These are phyloP conservation scores for Denticeps clupeoides DNA, from an alignment of 2,797 vertebrate genomes.

Conservation along the genomic window DNA sequence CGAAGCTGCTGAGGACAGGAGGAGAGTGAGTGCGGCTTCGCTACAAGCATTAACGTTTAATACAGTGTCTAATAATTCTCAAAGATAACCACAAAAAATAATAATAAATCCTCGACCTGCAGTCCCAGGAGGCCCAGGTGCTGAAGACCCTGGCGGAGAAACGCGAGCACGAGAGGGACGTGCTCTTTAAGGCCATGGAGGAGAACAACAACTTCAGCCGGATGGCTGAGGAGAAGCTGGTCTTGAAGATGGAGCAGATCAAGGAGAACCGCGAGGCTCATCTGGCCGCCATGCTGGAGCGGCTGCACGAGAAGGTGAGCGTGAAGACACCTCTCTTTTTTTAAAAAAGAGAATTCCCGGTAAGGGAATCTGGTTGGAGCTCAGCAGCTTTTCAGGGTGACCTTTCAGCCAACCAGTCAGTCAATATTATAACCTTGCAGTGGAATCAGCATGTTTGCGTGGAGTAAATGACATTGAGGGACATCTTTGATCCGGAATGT, in stretches of 20 bases:
- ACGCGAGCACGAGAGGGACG: conserved; percentile 85
- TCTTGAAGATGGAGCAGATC: conserved; percentile 91
- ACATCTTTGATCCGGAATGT: too few species aligned
- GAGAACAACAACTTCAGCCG: conserved; percentile 97
- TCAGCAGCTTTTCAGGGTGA: too few species aligned
- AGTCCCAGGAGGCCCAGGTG: conserved; percentile 87
- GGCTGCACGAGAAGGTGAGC: conserved; percentile 81
- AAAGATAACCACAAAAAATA: too few species aligned
- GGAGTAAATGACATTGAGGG: too few species aligned
- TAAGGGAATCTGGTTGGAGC: too few species aligned
- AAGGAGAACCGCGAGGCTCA: conserved; percentile 89
- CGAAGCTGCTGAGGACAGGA: conserved; percentile 89
- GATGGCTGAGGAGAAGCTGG: conserved; percentile 91
- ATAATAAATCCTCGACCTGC: conserved; percentile 7
- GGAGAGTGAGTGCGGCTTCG: conserved; percentile 70
- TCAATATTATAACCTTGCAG: too few species aligned
- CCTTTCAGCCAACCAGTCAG: too few species aligned
- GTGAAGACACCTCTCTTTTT: too few species aligned
- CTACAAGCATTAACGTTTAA: too few species aligned
- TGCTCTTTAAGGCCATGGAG: conserved; percentile 89
- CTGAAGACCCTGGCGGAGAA: conserved; percentile 85
- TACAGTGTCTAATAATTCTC: too few species aligned
- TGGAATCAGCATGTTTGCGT: too few species aligned
- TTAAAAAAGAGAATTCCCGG: too few species aligned
- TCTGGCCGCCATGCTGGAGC: conserved; percentile 78